Base-by-base conservation (phyloP, 2,797 vertebrate species). In the Novumbra hubbsi region DNA sequence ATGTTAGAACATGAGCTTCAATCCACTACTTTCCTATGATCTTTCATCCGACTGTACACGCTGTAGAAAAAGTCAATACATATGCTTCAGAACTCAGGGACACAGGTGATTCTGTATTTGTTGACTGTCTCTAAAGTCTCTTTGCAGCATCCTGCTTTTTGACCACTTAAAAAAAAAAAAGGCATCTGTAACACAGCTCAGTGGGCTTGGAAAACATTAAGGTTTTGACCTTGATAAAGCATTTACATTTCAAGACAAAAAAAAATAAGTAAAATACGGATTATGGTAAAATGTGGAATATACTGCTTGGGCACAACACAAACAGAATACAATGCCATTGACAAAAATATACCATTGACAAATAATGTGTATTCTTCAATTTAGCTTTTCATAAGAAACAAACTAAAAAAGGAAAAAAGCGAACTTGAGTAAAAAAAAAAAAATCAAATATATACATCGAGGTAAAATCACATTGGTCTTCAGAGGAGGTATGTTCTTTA, bases 391-490 rank as follows among this genome's bases (percentile, higher is more conserved):
- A 94, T 93, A 95, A 90, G 95, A 95, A 95, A 88, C 34, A 38
- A 38, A 38, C 2, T 2, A 5, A 92, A 87, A 93, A 81, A 34
- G 2, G 12, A 80, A 80, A 85, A 86, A 94, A 89, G 91, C 91
- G 92, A 94, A 94, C 94, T 89, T 84, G 85, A 95, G 91, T 95
- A 95, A 94, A 96, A 93, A 94, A 94, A 95, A 94, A 96, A 93
- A 94, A 94, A 95, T 92, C 85, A 88, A 90, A 93, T 95, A 95
- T 95, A 92, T 93, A 95, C 86, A 94, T 92, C 96, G 97, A 98
- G 96, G 97, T 98, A 97, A 98, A 93, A 96, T 96, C 94, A 96
- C 95, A 96, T 96, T 97, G 95, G 95, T 97, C 94, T 95, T 94
- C 92, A 86, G 91, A 93, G 95, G 96, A 97, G 96, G 96, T 96